Evolutionary conservation across 2,797 vertebrate genomes (phyloP).

Genomic region (Salmo trutta): DNA sequence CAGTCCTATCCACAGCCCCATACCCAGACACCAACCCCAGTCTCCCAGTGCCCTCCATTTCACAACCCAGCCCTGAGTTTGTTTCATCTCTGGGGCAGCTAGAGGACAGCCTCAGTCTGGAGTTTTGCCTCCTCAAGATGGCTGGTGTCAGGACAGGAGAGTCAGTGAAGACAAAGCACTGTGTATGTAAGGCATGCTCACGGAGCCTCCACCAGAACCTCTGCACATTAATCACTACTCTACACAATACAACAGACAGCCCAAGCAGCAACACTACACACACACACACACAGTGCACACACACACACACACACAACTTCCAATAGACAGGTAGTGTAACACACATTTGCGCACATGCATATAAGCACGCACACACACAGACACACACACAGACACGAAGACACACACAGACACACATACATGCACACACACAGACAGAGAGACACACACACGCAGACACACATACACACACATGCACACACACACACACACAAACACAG

Average conservation of each 20-base stretch:
- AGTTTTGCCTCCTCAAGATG: conserved; percentile 16
- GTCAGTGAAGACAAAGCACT: conserved; percentile 23
- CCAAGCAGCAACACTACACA: not conserved
- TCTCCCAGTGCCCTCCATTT: not conserved
- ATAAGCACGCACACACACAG: too few relatives aligned
- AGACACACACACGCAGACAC: not conserved
- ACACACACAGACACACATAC: too few relatives aligned
- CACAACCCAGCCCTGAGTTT: not conserved
- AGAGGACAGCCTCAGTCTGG: not conserved
- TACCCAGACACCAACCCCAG: not conserved
- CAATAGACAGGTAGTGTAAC: not conserved
- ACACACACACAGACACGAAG: too few relatives aligned
- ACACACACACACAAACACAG: not conserved
- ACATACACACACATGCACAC: not conserved
- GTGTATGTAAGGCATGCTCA: conserved; percentile 20
- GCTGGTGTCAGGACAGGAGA: conserved; percentile 3
- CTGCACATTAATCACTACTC: conserved; percentile 32
- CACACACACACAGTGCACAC: not conserved
- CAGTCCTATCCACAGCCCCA: conserved; percentile 32
- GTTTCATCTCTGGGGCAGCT: not conserved
- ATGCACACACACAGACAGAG: not conserved
- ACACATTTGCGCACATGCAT: not conserved
- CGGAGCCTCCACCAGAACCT: conserved; percentile 22
- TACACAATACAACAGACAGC: not conserved
- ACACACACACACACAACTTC: not conserved